Evolutionary conservation across 2,888 invertebrate species (phyloP).

Genomic region (Rhingia rostrata): DNA sequence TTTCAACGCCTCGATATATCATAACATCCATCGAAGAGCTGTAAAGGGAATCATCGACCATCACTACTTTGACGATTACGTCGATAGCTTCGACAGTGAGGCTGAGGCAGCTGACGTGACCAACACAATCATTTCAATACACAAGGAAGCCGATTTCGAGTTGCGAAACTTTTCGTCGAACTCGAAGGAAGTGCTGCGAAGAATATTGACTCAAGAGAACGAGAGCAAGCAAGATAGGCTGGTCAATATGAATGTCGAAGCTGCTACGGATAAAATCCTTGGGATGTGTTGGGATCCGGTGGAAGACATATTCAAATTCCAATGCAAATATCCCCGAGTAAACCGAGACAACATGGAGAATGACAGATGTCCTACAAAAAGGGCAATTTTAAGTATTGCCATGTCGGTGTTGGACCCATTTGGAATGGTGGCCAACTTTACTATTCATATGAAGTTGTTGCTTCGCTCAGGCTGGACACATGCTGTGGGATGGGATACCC

Average conservation of each 20-base stretch:
- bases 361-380: constrained; percentile 56
- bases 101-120: constrained; percentile 64
- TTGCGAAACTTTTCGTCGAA: constrained; percentile 32
- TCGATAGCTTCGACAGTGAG: constrained; percentile 7
- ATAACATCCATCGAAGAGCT: constrained; percentile 37
- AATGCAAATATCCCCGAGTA: constrained; percentile 48
- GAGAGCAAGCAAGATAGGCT: background rate
- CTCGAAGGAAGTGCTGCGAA: constrained; percentile 20
- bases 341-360: constrained; percentile 36
- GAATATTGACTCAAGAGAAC: constrained; percentile 1
- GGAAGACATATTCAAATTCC: constrained; percentile 49
- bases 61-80: too few species aligned
- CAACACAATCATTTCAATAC: constrained; percentile 10
- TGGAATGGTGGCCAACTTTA: constrained; percentile 36
- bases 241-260: constrained; percentile 24
- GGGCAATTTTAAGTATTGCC: constrained; percentile 59
- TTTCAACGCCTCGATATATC: constrained; percentile 28
- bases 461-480: constrained; percentile 1
- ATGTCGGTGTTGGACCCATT: constrained; percentile 71
- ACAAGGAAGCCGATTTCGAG: constrained; percentile 16
- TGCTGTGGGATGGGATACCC: constrained; percentile 16
- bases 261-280: constrained; percentile 53
- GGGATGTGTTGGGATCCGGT: constrained; percentile 59
- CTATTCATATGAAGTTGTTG: constrained; percentile 14
- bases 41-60: constrained; percentile 39